A percentile compares a stretch with the other conserved stretches of the same genome.
phyloP scores from a whole-genome alignment of 2,113 vertebrate genomes.

The Uropsilus gracilis region DNA sequence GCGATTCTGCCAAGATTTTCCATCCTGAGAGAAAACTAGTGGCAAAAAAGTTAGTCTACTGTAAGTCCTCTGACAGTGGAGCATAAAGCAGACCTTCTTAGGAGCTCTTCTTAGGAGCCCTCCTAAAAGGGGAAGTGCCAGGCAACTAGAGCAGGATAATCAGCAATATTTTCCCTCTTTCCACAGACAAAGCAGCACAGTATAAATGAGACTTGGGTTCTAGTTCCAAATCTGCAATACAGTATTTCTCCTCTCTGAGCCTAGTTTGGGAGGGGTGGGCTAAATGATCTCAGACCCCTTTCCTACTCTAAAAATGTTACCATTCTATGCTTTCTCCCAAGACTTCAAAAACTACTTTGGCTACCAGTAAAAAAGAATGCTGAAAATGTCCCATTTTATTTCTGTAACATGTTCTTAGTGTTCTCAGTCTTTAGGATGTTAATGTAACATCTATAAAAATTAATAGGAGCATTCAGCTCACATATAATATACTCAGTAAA shows the following conservation, averaged over 20 bases:
- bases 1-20: background rate
- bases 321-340: slow-evolving; percentile 20
- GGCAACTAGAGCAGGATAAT: background rate
- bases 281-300: slow-evolving; percentile 30
- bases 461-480: slow-evolving; percentile 35
- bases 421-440: slow-evolving; percentile 13
- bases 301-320: slow-evolving; percentile 42
- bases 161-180: background rate
- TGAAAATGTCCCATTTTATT: slow-evolving; percentile 59
- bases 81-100: background rate
- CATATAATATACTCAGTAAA: slow-evolving; percentile 42
- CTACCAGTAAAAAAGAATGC: background rate
- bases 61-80: background rate
- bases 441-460: slow-evolving; percentile 39
- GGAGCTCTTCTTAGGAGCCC: background rate
- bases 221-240: slow-evolving; percentile 53
- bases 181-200: slow-evolving; percentile 3
- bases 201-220: slow-evolving; percentile 38
- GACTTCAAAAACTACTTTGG: slow-evolving; percentile 44
- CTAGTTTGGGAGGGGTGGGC: background rate
- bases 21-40: slow-evolving; percentile 43
- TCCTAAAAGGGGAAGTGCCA: background rate
- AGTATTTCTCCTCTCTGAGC: slow-evolving; percentile 45
- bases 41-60: slow-evolving; percentile 26
- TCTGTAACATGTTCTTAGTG: slow-evolving; percentile 52